Percentiles rank a stretch among this genome's conserved stretches.
Conservation (phyloP, 1,140 invertebrate species). For the Heliconius eleuchia region DNA sequence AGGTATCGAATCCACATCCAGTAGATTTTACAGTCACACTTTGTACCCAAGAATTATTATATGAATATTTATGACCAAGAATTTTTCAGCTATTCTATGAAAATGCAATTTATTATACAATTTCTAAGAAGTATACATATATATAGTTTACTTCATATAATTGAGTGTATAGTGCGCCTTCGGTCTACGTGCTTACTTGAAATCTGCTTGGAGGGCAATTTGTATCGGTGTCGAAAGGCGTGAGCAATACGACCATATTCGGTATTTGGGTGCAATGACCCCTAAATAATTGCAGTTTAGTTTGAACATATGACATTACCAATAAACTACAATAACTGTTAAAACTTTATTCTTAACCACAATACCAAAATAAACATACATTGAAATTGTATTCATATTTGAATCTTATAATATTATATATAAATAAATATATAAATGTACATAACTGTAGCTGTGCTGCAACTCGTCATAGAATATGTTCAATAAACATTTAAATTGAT, state of each 20-base stretch:
- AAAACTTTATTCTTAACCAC: not conserved
- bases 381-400: too few species aligned
- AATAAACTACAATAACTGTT: not conserved
- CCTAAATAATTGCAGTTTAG: slow-evolving; percentile 30
- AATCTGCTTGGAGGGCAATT: slow-evolving; percentile 31
- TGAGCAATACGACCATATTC: slow-evolving; percentile 24
- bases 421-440: too few species aligned
- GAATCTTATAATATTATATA: too few species aligned
- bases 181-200: slow-evolving; percentile 25
- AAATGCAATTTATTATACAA: not conserved
- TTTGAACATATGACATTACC: slow-evolving; percentile 16
- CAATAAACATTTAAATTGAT: too few species aligned
- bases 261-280: slow-evolving; percentile 40
- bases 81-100: not conserved
- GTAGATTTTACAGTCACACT: too few species aligned
- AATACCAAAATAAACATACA: not conserved
- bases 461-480: too few species aligned
- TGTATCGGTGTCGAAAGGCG: slow-evolving; percentile 34
- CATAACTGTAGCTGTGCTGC: too few species aligned
- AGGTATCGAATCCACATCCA: too few species aligned
- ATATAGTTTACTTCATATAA: slow-evolving; percentile 7
- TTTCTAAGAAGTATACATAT: not conserved
- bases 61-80: not conserved
- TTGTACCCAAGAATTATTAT: too few species aligned
- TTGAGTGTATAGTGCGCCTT: slow-evolving; percentile 7